Conservation (phyloP, 2,888 invertebrate species). For the Hydriomena furcata region DNA sequence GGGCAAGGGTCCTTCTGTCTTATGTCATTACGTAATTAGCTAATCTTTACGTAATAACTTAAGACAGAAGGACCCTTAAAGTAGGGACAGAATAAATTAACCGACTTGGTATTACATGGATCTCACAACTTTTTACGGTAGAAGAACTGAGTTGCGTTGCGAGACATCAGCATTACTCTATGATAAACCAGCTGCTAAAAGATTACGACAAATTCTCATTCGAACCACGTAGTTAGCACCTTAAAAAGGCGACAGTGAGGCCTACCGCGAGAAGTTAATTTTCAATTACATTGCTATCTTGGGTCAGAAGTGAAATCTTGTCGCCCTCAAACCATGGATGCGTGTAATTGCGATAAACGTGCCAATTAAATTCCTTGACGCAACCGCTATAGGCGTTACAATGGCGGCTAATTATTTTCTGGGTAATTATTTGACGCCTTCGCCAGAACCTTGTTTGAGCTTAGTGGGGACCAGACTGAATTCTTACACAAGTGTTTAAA, state of each 20-base stretch:
- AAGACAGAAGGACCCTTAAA: too few species aligned
- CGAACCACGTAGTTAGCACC: conserved; percentile 41
- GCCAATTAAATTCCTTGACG: conserved; percentile 69
- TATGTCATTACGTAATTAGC: too few species aligned
- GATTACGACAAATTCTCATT: conserved; percentile 28
- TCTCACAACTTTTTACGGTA: too few species aligned
- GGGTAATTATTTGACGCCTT: conserved; percentile 31
- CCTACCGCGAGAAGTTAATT: conserved; percentile 46
- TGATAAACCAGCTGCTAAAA: neutral
- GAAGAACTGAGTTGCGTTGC: too few species aligned
- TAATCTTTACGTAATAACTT: too few species aligned
- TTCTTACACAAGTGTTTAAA: too few species aligned
- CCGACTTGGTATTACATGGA: too few species aligned
- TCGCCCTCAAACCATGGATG: conserved; percentile 76
- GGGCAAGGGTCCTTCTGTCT: too few species aligned
- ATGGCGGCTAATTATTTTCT: conserved; percentile 27
- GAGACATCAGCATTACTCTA: conserved; percentile 1
- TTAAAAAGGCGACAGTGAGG: conserved; percentile 38
- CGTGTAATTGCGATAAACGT: conserved; percentile 76
- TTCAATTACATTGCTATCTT: conserved; percentile 65
- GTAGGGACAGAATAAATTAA: too few species aligned
- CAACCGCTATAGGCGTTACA: conserved; percentile 48
- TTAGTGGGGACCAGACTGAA: too few species aligned
- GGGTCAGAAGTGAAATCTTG: conserved; percentile 78
- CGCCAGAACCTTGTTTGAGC: neutral